These are phyloP conservation scores for Pycnomerus fuliginosus DNA, from an alignment of 2,888 invertebrate genomes.

Conservation along the genomic window DNA sequence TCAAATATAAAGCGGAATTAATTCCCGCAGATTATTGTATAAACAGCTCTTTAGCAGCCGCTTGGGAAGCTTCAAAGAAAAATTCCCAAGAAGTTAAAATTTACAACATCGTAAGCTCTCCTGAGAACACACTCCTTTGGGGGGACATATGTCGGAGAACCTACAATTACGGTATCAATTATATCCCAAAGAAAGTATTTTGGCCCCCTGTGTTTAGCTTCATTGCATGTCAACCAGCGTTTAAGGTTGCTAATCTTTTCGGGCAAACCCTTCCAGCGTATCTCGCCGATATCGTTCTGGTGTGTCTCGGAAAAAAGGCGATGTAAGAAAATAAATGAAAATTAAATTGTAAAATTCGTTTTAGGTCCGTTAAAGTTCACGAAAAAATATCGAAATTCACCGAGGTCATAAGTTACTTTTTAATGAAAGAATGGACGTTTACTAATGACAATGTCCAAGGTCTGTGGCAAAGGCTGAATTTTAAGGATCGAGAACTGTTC, in stretches of 20 bases:
- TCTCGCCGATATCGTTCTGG: constrained; percentile 4
- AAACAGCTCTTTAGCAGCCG: constrained; percentile 7
- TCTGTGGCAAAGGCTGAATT: constrained; percentile 58
- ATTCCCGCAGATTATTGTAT: constrained; percentile 58
- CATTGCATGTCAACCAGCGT: too few species aligned
- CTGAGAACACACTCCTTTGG: too few species aligned
- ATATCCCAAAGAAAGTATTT: too few species aligned
- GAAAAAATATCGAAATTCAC: constrained; percentile 77
- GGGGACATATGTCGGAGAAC: too few species aligned
- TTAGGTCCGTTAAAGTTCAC: constrained; percentile 71
- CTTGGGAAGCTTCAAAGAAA: constrained; percentile 8
- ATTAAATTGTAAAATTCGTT: background rate
- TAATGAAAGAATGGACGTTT: constrained; percentile 69
- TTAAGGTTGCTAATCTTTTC: constrained; percentile 1
- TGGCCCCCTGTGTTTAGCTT: too few species aligned
- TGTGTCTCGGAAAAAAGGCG: constrained; percentile 4
- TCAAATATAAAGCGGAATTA: constrained; percentile 60
- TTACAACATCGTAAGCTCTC: too few species aligned
- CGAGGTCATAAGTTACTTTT: constrained; percentile 72
- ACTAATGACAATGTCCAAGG: constrained; percentile 62
- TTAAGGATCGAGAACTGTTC: constrained; percentile 60
- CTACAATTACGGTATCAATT: too few species aligned
- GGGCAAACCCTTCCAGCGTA: constrained; percentile 10
- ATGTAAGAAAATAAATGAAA: constrained; percentile 1
- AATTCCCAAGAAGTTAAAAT: too few species aligned